phyloP scores from a whole-genome alignment of 2,797 vertebrate species.

The Ceryle rudis region DNA sequence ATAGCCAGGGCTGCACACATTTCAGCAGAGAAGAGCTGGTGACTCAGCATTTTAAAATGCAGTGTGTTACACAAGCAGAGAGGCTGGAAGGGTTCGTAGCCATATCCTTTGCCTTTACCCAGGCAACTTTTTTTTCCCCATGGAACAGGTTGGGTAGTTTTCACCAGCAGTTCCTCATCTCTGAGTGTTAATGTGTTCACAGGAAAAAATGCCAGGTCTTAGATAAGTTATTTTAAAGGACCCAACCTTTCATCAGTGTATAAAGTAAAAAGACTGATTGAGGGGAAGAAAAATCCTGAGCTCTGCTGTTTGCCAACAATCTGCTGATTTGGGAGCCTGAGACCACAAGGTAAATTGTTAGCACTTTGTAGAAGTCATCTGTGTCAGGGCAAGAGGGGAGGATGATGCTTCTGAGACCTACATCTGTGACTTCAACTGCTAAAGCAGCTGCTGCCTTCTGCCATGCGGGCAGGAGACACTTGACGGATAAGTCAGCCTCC shows the following conservation, averaged over 20 bases:
- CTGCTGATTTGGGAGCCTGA: not conserved
- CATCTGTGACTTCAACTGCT: not conserved
- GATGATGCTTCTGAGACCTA: not conserved
- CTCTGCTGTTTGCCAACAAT: not conserved
- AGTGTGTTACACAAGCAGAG: not conserved
- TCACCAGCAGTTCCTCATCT: not conserved
- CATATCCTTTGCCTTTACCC: not conserved
- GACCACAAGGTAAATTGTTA: not conserved
- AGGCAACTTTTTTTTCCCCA: rapidly evolving
- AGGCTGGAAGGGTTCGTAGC: not conserved
- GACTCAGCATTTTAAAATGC: conserved; percentile 5
- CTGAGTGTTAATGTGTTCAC: not conserved
- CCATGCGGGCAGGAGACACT: not conserved
- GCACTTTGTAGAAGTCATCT: not conserved
- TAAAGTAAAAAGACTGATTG: not conserved
- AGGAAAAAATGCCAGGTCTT: not conserved
- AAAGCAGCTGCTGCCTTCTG: not conserved
- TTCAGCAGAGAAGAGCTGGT: not conserved
- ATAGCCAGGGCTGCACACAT: not conserved
- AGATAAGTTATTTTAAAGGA: not conserved
- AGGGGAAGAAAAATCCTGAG: not conserved
- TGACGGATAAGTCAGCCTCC: not conserved
- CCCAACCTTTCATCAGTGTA: not conserved
- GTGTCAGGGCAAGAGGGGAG: not conserved
- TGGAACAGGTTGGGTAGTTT: not conserved